phyloP scores from a whole-genome alignment of 2,888 invertebrate genomes.

The Erebia palarica region DNA sequence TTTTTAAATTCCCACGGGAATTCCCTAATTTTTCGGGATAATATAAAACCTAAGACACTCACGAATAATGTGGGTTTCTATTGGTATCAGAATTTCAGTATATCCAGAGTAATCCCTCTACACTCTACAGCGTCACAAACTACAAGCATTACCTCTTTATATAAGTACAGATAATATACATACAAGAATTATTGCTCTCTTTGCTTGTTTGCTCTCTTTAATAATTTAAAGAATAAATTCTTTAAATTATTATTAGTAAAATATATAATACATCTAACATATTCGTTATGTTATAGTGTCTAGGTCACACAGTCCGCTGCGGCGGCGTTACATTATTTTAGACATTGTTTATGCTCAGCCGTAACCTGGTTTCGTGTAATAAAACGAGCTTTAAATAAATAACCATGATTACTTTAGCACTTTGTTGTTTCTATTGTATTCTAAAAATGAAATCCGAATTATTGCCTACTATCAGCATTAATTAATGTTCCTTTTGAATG shows the following conservation, averaged over 20 bases:
- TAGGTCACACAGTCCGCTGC: background rate
- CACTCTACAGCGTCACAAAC: no score
- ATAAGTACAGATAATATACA: no score
- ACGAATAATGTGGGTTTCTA: no score
- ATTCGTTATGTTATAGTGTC: background rate
- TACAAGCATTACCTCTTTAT: no score
- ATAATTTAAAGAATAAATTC: no score
- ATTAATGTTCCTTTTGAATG: background rate
- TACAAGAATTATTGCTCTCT: no score
- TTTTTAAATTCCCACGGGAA: no score
- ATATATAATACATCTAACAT: background rate
- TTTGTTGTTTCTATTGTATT: constrained; percentile 8
- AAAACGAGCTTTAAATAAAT: constrained; percentile 18
- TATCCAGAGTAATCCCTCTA: no score
- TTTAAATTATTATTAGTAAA: background rate
- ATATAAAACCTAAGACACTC: no score
- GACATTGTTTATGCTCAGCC: constrained; percentile 18
- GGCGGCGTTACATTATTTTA: background rate
- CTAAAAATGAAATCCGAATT: background rate
- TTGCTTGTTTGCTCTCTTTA: background rate
- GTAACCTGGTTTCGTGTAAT: constrained; percentile 25
- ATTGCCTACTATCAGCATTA: background rate
- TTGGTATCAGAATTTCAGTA: no score
- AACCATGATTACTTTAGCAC: background rate
- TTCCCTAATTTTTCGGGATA: no score